Conservation (phyloP, 2,797 vertebrate genomes). For the Tangara arthus region DNA sequence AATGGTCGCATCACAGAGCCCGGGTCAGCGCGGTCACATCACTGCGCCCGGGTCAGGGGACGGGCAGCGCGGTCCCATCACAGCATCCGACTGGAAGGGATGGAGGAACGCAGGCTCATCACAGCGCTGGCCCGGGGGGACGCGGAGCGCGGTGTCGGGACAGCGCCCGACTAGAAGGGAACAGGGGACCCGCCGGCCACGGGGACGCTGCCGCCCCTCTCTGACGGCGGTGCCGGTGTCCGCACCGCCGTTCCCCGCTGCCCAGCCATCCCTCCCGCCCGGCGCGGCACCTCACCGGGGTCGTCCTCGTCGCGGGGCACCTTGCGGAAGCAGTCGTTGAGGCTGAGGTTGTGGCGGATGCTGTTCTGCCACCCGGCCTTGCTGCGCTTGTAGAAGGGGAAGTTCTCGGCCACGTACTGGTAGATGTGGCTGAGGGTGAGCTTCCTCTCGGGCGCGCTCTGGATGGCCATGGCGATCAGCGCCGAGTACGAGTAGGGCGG, state of each 20-base stretch:
- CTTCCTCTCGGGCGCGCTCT: conserved; percentile 92
- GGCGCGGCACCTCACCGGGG: conserved; percentile 83
- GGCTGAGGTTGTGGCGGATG: conserved; percentile 82
- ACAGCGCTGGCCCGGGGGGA: no score
- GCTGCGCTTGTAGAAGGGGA: conserved; percentile 97
- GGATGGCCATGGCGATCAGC: conserved; percentile 98
- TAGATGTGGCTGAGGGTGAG: conserved; percentile 97
- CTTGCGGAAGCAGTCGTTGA: conserved; percentile 87
- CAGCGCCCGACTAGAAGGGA: not conserved
- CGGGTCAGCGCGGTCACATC: accelerated
- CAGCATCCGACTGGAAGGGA: not conserved
- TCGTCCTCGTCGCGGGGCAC: conserved; percentile 96
- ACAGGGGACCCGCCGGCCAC: not conserved
- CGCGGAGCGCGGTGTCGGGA: not conserved
- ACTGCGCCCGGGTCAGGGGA: no score
- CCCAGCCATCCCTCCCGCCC: not conserved
- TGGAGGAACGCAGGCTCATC: not conserved
- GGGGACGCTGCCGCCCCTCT: not conserved
- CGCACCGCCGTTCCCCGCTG: not conserved
- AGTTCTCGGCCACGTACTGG: conserved; percentile 95
- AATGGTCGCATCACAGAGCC: not conserved
- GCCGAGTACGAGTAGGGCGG: conserved; percentile 98
- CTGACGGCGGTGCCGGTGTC: no score
- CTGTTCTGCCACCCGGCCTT: conserved; percentile 89
- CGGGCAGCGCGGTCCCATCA: not conserved